These are phyloP conservation scores for Puntigrus tetrazona DNA, from an alignment of 2,113 vertebrate species.

Conservation along the genomic window DNA sequence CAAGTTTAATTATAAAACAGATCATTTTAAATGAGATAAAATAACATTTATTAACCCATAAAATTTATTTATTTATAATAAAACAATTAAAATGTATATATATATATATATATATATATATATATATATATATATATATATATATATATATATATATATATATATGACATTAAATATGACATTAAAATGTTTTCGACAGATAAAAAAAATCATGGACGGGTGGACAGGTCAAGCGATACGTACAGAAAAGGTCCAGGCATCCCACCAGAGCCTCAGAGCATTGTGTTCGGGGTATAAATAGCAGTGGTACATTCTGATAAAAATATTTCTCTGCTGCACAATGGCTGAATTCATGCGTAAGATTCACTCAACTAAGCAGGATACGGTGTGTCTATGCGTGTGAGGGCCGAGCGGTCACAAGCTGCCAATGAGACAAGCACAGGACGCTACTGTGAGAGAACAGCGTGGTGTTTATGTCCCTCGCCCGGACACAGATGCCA, in stretches of 20 bases:
- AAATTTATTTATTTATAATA: no score
- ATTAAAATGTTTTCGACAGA: neutral
- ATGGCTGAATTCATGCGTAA: conserved; percentile 72
- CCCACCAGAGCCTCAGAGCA: conserved; percentile 40
- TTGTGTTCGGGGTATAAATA: conserved; percentile 68
- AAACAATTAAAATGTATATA: no score
- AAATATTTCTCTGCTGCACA: conserved; percentile 69
- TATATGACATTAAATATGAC: no score
- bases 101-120: no score
- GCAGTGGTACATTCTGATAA: conserved; percentile 64
- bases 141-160: no score
- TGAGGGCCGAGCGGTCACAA: conserved; percentile 68
- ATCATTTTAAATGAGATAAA: neutral
- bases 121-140: no score
- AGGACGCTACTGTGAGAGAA: conserved; percentile 71
- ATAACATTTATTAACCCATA: neutral
- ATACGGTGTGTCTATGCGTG: conserved; percentile 48
- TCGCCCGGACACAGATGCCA: conserved; percentile 33
- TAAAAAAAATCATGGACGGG: neutral
- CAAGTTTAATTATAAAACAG: no score
- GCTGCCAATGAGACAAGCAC: conserved; percentile 72
- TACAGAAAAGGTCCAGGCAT: conserved; percentile 55
- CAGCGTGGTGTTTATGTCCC: conserved; percentile 68
- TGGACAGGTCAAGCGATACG: conserved; percentile 56
- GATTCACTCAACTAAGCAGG: conserved; percentile 65